These are phyloP conservation scores for Columba guinea DNA, from an alignment of 2,797 vertebrate genomes.

Conservation along the genomic window DNA sequence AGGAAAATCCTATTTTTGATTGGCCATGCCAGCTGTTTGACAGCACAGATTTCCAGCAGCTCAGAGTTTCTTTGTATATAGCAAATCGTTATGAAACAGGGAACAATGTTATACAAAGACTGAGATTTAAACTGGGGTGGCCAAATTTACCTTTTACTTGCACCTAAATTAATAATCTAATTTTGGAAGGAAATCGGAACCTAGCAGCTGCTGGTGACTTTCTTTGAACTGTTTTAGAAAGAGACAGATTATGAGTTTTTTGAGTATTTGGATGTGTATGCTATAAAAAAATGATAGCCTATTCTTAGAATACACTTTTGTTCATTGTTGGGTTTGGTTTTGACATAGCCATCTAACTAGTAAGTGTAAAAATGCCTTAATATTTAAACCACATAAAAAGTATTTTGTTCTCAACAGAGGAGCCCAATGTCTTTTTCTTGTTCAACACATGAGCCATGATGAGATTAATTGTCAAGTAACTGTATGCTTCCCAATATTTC, in stretches of 20 bases:
- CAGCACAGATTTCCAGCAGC: neutral
- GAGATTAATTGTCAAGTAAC: neutral
- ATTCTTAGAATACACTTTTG: neutral
- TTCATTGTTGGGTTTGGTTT: neutral
- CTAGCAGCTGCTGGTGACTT: slow-evolving; percentile 27
- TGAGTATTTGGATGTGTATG: neutral
- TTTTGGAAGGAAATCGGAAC: slow-evolving; percentile 30
- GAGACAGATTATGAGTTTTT: neutral
- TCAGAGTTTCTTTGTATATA: slow-evolving; percentile 21
- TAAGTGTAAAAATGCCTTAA: neutral
- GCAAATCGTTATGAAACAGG: neutral
- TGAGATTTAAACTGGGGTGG: neutral
- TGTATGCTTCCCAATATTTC: neutral
- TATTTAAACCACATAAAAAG: neutral
- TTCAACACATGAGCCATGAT: neutral
- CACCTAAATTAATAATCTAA: slow-evolving; percentile 48
- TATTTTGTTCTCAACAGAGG: neutral
- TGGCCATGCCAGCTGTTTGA: slow-evolving; percentile 39
- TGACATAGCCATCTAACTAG: neutral
- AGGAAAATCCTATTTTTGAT: slow-evolving; percentile 29
- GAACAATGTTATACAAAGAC: neutral
- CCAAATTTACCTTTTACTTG: slow-evolving; percentile 39
- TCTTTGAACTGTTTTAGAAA: slow-evolving; percentile 10
- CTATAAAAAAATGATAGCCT: neutral
- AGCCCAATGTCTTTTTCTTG: neutral